A percentile compares a stretch with the other conserved stretches of the same genome.
Conservation (phyloP, 2,113 vertebrate genomes). For the Epinephelus cyanopodus region DNA sequence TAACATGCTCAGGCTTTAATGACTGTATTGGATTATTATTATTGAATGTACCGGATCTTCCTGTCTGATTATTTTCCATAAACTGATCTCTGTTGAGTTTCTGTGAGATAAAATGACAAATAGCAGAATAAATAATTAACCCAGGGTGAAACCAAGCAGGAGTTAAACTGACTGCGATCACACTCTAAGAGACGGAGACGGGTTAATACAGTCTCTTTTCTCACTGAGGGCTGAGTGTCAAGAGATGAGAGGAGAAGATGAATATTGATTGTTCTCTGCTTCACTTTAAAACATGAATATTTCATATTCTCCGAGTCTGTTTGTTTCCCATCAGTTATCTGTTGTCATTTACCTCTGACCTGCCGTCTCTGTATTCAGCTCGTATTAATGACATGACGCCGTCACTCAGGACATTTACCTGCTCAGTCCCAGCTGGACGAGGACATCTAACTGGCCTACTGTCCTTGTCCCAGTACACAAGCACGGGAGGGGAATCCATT, state of each 20-base stretch:
- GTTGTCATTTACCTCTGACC: slow-evolving; percentile 3
- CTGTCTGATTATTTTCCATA: neutral
- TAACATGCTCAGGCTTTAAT: neutral
- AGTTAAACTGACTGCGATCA: neutral
- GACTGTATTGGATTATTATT: neutral
- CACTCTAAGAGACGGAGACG: too few species aligned
- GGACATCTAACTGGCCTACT: too few species aligned
- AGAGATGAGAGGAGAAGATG: neutral
- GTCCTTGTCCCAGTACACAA: too few species aligned
- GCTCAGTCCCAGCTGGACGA: too few species aligned
- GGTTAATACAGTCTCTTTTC: neutral
- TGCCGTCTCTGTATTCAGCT: neutral
- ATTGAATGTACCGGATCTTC: neutral
- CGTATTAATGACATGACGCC: too few species aligned
- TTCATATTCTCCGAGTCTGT: slow-evolving; percentile 20
- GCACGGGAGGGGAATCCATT: too few species aligned
- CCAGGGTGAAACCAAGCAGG: neutral
- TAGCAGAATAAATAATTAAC: neutral
- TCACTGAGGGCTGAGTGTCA: neutral
- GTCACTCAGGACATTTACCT: neutral
- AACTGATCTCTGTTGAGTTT: neutral
- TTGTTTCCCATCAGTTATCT: slow-evolving; percentile 1
- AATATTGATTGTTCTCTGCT: slow-evolving; percentile 24
- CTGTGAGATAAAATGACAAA: neutral
- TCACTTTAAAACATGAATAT: slow-evolving; percentile 38